Conservation (phyloP, 2,113 vertebrate genomes). For the Zosterops lateralis region DNA sequence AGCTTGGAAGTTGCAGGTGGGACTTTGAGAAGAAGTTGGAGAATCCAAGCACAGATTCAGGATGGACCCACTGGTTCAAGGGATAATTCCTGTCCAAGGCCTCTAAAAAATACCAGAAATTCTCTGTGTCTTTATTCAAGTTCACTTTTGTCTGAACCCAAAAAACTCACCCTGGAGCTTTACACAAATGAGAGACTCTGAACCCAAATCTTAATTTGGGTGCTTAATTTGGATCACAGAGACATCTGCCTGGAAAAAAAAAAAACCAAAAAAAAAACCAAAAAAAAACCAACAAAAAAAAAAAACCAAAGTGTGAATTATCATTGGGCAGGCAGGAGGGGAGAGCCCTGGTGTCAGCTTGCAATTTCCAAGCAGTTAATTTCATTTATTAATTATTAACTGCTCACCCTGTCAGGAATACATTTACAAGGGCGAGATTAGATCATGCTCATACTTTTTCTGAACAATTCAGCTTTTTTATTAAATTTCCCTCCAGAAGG, state of each 20-base stretch:
- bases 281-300: too few relatives aligned
- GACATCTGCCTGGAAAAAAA: neutral
- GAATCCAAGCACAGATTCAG: neutral
- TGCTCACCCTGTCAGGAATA: neutral
- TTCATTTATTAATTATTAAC: conserved; percentile 41
- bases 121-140: neutral
- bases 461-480: conserved; percentile 20
- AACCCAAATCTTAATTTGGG: neutral
- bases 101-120: neutral
- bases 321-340: neutral
- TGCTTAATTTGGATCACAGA: neutral
- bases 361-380: neutral
- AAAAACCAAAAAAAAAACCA: neutral
- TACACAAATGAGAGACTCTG: neutral
- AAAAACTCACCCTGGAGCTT: neutral
- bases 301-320: neutral
- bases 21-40: neutral
- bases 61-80: neutral
- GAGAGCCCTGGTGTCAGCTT: neutral
- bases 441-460: neutral
- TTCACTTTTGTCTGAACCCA: neutral
- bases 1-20: neutral
- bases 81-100: neutral
- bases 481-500: conserved; percentile 5
- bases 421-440: neutral